phyloP scores from a whole-genome alignment of 2,888 invertebrate species.

The Pandemis cinnamomeana region DNA sequence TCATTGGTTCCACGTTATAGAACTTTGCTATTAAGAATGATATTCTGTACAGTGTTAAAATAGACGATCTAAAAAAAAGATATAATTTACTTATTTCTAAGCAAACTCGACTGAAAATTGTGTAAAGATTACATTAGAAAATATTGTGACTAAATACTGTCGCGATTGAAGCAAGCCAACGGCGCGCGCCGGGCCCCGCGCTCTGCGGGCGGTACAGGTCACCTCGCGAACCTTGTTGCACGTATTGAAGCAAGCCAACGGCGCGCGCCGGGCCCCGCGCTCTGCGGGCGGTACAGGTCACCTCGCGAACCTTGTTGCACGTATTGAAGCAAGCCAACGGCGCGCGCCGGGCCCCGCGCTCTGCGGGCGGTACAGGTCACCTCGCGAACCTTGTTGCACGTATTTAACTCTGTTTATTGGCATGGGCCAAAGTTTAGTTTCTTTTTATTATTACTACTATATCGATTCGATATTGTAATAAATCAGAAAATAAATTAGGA shows the following conservation, averaged over 20 bases:
- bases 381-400: background rate
- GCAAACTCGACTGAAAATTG: slow-evolving; percentile 36
- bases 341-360: no score
- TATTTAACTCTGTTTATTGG: background rate
- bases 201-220: no score
- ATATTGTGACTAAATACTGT: background rate
- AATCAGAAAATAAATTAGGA: background rate
- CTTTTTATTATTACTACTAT: background rate
- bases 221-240: no score
- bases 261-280: no score
- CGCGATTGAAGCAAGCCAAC: background rate
- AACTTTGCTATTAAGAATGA: slow-evolving; percentile 16
- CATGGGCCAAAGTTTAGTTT: background rate
- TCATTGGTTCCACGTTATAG: background rate
- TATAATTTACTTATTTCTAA: slow-evolving; percentile 15
- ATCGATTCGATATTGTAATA: background rate
- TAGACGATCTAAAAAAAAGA: slow-evolving; percentile 23
- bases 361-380: background rate
- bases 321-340: no score
- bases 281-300: no score
- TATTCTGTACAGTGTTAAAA: slow-evolving; percentile 31
- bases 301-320: no score
- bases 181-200: background rate
- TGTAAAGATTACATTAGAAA: slow-evolving; percentile 26
- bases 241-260: no score